Percentiles rank a stretch among this genome's conserved stretches.
Conservation (phyloP, 2,113 vertebrate genomes). For the Chaenocephalus aceratus region DNA sequence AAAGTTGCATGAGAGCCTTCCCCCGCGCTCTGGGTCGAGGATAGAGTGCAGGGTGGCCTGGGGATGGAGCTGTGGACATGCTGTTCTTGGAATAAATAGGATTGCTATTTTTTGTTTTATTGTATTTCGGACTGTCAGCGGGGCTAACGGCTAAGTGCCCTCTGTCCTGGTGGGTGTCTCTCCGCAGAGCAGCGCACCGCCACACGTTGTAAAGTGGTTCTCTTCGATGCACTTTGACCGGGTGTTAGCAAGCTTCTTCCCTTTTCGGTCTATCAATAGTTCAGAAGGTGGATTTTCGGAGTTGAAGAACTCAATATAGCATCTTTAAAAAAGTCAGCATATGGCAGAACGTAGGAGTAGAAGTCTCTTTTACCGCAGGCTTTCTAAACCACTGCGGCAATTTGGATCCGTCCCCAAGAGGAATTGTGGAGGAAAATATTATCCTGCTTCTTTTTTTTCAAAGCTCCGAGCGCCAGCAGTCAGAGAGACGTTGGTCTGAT, state of each 20-base stretch:
- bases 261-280: slow-evolving; percentile 71
- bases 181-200: slow-evolving; percentile 27
- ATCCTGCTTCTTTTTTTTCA: slow-evolving; percentile 36
- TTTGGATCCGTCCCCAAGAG: slow-evolving; percentile 26
- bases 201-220: slow-evolving; percentile 44
- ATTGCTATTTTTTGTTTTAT: slow-evolving; percentile 56
- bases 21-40: slow-evolving; percentile 41
- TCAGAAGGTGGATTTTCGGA: slow-evolving; percentile 37
- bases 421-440: slow-evolving; percentile 35
- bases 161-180: slow-evolving; percentile 49
- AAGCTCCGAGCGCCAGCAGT: slow-evolving; percentile 3
- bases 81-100: slow-evolving; percentile 56
- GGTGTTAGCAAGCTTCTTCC: slow-evolving; percentile 53
- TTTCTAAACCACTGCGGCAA: slow-evolving; percentile 36
- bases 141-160: slow-evolving; percentile 69
- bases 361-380: slow-evolving; percentile 5
- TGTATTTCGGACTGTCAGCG: slow-evolving; percentile 46
- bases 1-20: slow-evolving; percentile 69
- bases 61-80: slow-evolving; percentile 11
- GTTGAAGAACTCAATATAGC: slow-evolving; percentile 55
- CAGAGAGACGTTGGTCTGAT: slow-evolving; percentile 23
- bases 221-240: slow-evolving; percentile 66
- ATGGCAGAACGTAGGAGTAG: slow-evolving; percentile 24
- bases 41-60: slow-evolving; percentile 40
- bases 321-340: slow-evolving; percentile 39